Evolutionary conservation across 2,113 vertebrate genomes (phyloP).

Genomic region (Paramormyrops kingsleyae): DNA sequence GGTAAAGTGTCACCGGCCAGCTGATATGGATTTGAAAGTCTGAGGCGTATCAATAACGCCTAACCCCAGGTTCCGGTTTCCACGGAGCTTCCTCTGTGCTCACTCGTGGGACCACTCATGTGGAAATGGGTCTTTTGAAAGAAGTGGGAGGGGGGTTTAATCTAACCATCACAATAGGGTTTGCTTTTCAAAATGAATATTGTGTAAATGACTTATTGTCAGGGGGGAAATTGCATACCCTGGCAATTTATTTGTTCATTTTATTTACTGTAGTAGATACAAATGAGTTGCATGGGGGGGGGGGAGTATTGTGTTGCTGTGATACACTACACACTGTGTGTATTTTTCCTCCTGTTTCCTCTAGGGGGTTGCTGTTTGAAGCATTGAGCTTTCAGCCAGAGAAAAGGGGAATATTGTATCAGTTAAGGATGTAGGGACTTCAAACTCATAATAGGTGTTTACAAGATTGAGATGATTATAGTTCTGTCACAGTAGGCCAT

Average conservation of each 20-base stretch:
- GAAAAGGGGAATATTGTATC: constrained; percentile 32
- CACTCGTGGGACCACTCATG: constrained; percentile 12
- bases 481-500: constrained; percentile 59
- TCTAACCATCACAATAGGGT: constrained; percentile 11
- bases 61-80: neutral
- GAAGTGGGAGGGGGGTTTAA: neutral
- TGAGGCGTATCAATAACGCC: constrained; percentile 42
- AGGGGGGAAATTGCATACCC: constrained; percentile 5
- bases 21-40: constrained; percentile 45
- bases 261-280: constrained; percentile 16
- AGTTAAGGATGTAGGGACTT: constrained; percentile 22
- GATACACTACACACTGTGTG: neutral
- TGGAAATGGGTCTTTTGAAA: constrained; percentile 8
- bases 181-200: constrained; percentile 17
- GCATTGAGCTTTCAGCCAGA: constrained; percentile 11
- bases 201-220: constrained; percentile 19
- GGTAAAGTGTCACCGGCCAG: constrained; percentile 46
- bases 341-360: neutral
- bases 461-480: constrained; percentile 71
- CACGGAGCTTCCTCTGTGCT: neutral
- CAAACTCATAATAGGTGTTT: constrained; percentile 48
- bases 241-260: constrained; percentile 7
- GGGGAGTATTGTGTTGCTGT: neutral
- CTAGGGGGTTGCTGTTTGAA: constrained; percentile 2
- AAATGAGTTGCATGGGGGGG: neutral